Percentiles rank a stretch among this genome's conserved stretches.
phyloP scores from a whole-genome alignment of 2,888 invertebrate genomes.

The Caenorhabditis sp. region DNA sequence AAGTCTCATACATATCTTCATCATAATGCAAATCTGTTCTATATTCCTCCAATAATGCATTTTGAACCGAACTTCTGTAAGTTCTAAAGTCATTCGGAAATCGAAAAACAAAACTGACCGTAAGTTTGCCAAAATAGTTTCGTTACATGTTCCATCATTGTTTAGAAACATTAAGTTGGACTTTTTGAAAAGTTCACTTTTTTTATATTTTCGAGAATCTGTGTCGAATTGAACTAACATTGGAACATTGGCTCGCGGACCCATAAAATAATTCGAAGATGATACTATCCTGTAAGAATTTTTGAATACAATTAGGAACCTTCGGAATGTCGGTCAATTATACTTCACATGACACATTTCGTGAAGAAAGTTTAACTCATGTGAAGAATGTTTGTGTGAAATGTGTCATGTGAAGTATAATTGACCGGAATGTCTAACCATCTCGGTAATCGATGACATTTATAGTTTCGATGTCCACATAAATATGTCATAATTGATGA shows the following conservation, averaged over 20 bases:
- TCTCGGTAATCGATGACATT: conserved; percentile 43
- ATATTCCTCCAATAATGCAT: too few species aligned
- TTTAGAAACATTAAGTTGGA: conserved; percentile 44
- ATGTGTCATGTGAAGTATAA: background rate
- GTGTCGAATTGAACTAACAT: conserved; percentile 46
- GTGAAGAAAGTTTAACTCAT: too few species aligned
- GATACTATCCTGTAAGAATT: conserved; percentile 38
- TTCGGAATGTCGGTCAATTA: too few species aligned
- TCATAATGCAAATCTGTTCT: too few species aligned
- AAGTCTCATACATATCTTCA: too few species aligned
- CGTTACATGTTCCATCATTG: conserved; percentile 37
- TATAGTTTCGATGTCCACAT: conserved; percentile 44
- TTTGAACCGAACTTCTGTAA: too few species aligned
- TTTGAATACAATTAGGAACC: too few species aligned
- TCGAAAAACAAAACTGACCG: too few species aligned
- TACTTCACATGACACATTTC: too few species aligned
- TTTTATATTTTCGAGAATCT: conserved; percentile 18
- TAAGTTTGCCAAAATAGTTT: too few species aligned
- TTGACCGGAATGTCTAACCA: conserved; percentile 18
- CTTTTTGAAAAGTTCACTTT: conserved; percentile 43
- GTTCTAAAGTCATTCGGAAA: too few species aligned
- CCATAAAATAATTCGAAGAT: conserved; percentile 47
- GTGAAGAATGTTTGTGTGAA: too few species aligned
- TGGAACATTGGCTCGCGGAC: conserved; percentile 37
- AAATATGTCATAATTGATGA: conserved; percentile 56